Base-by-base conservation (phyloP, 2,888 invertebrate species). In the Oxyteleia sp. region DNA sequence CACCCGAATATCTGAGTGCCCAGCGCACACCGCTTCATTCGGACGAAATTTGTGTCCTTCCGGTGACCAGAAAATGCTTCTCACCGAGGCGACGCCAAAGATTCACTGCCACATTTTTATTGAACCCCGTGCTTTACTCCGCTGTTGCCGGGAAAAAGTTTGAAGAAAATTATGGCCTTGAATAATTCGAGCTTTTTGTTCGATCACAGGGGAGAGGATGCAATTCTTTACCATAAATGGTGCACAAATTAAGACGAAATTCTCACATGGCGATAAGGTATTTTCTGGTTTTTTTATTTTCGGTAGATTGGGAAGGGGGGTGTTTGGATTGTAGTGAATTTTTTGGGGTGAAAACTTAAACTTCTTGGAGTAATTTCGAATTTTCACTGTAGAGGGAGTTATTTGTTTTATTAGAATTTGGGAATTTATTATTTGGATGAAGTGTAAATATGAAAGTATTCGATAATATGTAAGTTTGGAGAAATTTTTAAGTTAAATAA, bases 21-120 rank as follows among this genome's bases (percentile, higher is more conserved):
- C 43, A 20, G 5, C 35, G 32, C 61, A 20, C 7, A 20, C 7
- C 64, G 41, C 38, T 26, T 43, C 45, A 66, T 68, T 68, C 64
- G 35, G 16, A 29, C 45, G 32, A 63, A 74, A 63, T 78, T 74
- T 41, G 72, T 59, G 76, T 59, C 53, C 78, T 78, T 83, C 82
- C 82, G 71, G 72, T 83, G 66, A 83, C 82, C 78, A 83, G 78
- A 61, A 49, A 83, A 83, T 83, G 82, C 82, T 83, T 78, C 78
- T 78, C 47, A 38, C 61, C 55, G 47, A 63, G 63, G 61, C 66
- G 51, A 32, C 63, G 55, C 18, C 47, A 15, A 57, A 41, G 64
- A 64, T 57, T 79, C 32, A 64, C 55, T 53, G 79, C 8, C 38
- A 23, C 71, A 61, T 16, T 55, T 55, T 64, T 80, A 66, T 80